Evolutionary conservation across 1,140 invertebrate species (phyloP), one percentile per base, ranked within the genome.

Genomic region (Phortica variegata): DNA sequence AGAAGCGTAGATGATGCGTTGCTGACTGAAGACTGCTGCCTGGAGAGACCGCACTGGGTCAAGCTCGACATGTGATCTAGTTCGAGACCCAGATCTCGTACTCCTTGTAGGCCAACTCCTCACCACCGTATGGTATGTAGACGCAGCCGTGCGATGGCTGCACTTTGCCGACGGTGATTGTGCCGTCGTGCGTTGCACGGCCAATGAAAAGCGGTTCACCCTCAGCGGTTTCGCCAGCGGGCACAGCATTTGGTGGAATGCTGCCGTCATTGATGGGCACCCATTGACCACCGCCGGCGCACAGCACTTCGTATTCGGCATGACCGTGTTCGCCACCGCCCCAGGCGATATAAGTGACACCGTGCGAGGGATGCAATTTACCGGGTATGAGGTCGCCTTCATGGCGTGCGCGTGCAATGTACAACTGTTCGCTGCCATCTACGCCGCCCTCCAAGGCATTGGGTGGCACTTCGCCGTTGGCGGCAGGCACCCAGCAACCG

Each of bases 361-460:
- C 82, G 60, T 91, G 88, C 2, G 84, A 84, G 0, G 83, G 79
- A 32, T 73, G 69, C 23, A 87, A 68, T 77, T 93, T 93, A 26
- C 90, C 90, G 49, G 89, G 89, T 53, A 91, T 79, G 4, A 88
- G 61, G 34, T 84, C 87, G 21, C 88, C 88, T 61, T 90, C 85
- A 50, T 89, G 86, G 21, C 76, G 66, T 3, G 86, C 87, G 47
- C 90, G 79, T 2, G 83, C 86, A 9, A 93, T 84, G 61, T 83
- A 91, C 23, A 91, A 63, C 7, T 84, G 79, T 70, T 90, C 89
- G 45, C 79, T 80, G 46, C 80, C 80, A 55, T 89, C 87, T 52
- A 85, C 81, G 19, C 90, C 90, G 2, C 86, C 89, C 10, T 82
- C 79, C 3, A 91, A 80, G 3, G 87, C 86, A 43, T 82, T 83